phyloP scores from a whole-genome alignment of 2,888 invertebrate species.

The Tachina grossa region DNA sequence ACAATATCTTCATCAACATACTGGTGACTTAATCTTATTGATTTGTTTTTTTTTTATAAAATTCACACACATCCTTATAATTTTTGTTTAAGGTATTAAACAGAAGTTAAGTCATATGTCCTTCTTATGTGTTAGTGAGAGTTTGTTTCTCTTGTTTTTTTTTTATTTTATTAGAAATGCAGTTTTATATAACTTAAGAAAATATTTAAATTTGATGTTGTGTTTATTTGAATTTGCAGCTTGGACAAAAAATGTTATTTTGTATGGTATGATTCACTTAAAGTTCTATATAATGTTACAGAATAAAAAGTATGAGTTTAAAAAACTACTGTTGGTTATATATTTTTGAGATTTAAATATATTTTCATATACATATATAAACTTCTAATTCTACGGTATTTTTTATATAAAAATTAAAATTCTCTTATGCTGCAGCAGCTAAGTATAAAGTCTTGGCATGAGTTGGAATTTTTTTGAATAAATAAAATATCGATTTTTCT shows the following conservation, averaged over 20 bases:
- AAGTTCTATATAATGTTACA: constrained; percentile 38
- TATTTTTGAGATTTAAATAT: constrained; percentile 9
- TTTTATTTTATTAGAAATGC: constrained; percentile 27
- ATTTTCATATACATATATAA: neutral
- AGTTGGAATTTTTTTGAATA: neutral
- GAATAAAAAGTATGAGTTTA: constrained; percentile 45
- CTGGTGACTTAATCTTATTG: constrained; percentile 67
- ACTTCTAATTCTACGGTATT: constrained; percentile 28
- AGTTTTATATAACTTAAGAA: constrained; percentile 61
- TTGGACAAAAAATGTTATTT: constrained; percentile 15
- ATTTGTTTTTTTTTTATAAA: constrained; percentile 46
- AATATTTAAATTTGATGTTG: constrained; percentile 53
- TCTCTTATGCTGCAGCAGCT: neutral
- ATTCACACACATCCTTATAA: constrained; percentile 34
- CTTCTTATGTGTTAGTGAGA: neutral
- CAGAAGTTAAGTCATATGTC: neutral
- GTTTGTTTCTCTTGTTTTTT: constrained; percentile 4
- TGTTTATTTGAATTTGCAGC: constrained; percentile 11
- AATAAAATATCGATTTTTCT: constrained; percentile 41
- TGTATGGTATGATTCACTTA: constrained; percentile 29
- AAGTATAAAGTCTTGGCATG: neutral
- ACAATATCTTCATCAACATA: constrained; percentile 44
- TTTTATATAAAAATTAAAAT: neutral
- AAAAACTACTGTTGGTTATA: constrained; percentile 39
- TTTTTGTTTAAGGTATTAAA: constrained; percentile 36